Evolutionary conservation across 2,113 vertebrate genomes (phyloP).

Genomic region (Ciconia stormi): DNA sequence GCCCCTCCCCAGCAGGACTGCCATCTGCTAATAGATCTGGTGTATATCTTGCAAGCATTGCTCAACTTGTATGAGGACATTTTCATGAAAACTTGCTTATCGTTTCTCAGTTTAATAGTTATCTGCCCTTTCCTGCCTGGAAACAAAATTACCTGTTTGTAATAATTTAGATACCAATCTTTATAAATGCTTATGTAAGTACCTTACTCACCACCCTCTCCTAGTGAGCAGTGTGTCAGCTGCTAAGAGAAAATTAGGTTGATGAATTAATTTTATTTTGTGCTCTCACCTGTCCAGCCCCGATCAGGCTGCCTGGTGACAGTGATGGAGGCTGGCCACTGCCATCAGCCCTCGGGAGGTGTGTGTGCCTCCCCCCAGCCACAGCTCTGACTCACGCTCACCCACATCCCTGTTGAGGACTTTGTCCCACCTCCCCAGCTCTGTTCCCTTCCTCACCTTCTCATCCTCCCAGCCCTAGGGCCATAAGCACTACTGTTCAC

Average conservation of each 20-base stretch:
- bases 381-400: not conserved
- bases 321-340: not conserved
- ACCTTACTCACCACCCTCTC: not conserved
- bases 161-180: not conserved
- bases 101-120: not conserved
- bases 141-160: not conserved
- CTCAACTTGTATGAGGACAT: not conserved
- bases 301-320: not conserved
- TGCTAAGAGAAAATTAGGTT: not conserved
- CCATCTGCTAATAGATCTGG: not conserved
- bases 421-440: not conserved
- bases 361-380: not conserved
- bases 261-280: not conserved
- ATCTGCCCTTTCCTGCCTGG: not conserved
- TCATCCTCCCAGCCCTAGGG: not conserved
- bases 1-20: not conserved
- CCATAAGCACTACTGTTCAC: not conserved
- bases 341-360: not conserved
- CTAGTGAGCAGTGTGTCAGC: not conserved
- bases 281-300: not conserved
- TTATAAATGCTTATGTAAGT: not conserved
- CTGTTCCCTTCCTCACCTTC: not conserved
- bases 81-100: not conserved
- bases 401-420: not conserved
- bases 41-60: not conserved